Conservation (phyloP, 1,140 invertebrate species). For the Anastrepha obliqua region DNA sequence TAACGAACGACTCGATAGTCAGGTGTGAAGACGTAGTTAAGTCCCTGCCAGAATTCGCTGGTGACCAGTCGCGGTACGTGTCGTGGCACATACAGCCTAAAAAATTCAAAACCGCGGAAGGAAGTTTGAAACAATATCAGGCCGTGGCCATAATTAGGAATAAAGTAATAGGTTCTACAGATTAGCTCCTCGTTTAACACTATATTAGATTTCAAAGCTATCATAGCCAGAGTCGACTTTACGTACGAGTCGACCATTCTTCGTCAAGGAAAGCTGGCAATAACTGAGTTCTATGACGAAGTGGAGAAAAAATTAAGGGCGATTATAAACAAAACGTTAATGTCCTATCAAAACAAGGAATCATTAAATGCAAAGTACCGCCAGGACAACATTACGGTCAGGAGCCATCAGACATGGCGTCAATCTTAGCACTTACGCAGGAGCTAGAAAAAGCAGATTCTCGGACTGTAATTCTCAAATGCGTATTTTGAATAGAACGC, state of each 20-base stretch:
- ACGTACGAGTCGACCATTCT: not conserved
- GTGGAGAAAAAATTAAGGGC: not conserved
- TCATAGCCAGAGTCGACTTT: not conserved
- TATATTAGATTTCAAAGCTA: not conserved
- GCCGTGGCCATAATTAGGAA: not conserved
- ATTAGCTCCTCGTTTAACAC: not conserved
- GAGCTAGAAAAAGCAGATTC: too few species aligned
- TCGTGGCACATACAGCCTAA: not conserved
- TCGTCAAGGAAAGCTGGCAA: constrained; percentile 3
- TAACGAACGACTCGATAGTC: not conserved
- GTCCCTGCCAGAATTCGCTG: not conserved
- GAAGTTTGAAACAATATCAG: not conserved
- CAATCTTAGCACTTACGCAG: too few species aligned
- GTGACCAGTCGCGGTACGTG: not conserved
- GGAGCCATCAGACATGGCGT: too few species aligned
- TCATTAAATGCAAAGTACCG: constrained; percentile 1
- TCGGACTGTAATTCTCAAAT: too few species aligned
- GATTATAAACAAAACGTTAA: not conserved
- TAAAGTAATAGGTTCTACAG: not conserved
- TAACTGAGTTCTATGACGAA: not conserved
- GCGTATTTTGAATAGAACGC: too few species aligned
- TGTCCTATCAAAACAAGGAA: not conserved
- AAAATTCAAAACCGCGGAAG: not conserved
- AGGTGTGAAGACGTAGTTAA: not conserved
- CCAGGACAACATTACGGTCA: not conserved